A percentile compares a stretch with the other conserved stretches of the same genome.
phyloP scores from a whole-genome alignment of 2,888 invertebrate species.

The Lepas anatifera region DNA sequence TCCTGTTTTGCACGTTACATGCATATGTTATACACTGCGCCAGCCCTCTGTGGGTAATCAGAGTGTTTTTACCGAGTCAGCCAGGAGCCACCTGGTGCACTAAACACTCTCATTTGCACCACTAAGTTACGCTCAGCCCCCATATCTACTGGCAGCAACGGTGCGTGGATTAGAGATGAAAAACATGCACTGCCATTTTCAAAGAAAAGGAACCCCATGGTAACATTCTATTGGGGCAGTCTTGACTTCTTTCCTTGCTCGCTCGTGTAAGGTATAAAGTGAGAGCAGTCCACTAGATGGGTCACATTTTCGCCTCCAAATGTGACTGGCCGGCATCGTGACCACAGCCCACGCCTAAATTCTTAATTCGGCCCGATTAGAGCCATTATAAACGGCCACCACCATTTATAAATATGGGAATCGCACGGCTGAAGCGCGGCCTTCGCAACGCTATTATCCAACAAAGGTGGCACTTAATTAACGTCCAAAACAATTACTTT shows the following conservation, averaged over 20 bases:
- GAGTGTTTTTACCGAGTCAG: background rate
- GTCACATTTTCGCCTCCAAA: too few species aligned
- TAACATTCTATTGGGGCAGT: too few species aligned
- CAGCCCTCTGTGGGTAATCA: background rate
- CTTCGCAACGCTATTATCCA: background rate
- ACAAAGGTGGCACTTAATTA: constrained; percentile 8
- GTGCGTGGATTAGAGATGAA: too few species aligned
- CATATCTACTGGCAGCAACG: too few species aligned
- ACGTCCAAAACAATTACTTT: constrained; percentile 12
- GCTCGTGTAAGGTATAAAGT: too few species aligned
- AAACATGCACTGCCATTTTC: too few species aligned
- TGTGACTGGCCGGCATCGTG: background rate
- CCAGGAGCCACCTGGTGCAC: background rate
- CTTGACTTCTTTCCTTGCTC: too few species aligned
- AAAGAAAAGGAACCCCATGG: too few species aligned
- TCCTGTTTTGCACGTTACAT: too few species aligned
- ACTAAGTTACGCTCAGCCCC: background rate
- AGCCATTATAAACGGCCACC: background rate
- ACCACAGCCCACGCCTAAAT: background rate
- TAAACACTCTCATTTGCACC: background rate
- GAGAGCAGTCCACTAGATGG: too few species aligned
- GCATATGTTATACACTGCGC: too few species aligned
- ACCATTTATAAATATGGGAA: background rate
- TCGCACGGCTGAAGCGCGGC: background rate
- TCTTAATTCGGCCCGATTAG: constrained; percentile 1